Conservation (phyloP, 2,113 vertebrate species). For the Atlantisia rogersi region DNA sequence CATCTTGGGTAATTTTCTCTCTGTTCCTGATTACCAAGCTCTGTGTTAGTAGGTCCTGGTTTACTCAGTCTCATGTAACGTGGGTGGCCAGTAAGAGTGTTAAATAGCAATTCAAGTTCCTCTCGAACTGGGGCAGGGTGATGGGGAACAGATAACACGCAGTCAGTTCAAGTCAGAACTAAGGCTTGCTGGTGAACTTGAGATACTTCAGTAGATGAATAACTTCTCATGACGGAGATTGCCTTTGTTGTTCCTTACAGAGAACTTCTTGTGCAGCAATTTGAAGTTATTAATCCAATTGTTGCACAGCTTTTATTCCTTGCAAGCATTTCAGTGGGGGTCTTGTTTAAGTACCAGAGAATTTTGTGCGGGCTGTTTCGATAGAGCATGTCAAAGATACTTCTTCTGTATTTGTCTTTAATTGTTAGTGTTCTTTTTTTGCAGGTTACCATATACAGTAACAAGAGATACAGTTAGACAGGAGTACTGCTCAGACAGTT, state of each 20-base stretch:
- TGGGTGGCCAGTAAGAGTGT: constrained; percentile 18
- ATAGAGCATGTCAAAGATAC: not conserved
- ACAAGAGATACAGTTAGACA: not conserved
- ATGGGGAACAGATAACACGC: constrained; percentile 1
- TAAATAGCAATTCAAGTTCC: constrained; percentile 21
- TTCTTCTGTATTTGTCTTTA: not conserved
- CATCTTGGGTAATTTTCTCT: not conserved
- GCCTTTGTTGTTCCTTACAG: not conserved
- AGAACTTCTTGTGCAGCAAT: not conserved
- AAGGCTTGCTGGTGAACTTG: not conserved
- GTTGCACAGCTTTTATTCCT: not conserved
- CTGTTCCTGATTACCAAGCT: not conserved
- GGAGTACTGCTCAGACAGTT: not conserved
- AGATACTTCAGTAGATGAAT: not conserved
- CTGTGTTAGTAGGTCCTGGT: not conserved
- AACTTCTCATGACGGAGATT: not conserved
- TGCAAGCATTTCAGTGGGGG: not conserved
- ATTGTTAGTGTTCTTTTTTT: not conserved
- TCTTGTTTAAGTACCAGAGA: not conserved
- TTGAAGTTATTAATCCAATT: not conserved
- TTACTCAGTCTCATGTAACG: not conserved
- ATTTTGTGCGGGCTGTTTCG: not conserved
- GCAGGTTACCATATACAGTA: not conserved
- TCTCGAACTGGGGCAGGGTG: not conserved
- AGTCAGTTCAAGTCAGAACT: constrained; percentile 4